A percentile compares a stretch with the other conserved stretches of the same genome.
phyloP scores from a whole-genome alignment of 1,140 invertebrate genomes.

The Saccostrea cuccullata region DNA sequence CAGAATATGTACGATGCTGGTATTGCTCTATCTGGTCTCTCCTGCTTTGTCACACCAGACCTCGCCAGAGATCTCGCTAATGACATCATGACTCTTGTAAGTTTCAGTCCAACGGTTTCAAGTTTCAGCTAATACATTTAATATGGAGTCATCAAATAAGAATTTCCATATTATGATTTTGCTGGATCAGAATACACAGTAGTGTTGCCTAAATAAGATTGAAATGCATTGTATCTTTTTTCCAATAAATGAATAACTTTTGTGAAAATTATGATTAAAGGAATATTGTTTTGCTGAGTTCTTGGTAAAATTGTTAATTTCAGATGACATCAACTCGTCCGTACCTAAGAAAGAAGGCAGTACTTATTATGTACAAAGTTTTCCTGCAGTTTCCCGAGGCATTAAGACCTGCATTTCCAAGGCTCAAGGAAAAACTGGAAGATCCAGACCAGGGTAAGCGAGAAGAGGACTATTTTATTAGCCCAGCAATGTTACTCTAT shows the following conservation, averaged over 20 bases:
- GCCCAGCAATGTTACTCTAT: too few relatives aligned
- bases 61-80: slow-evolving; percentile 97
- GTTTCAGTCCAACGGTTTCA: slow-evolving; percentile 55
- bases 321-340: slow-evolving; percentile 97
- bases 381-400: slow-evolving; percentile 99
- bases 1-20: slow-evolving; percentile 99
- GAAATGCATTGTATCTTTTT: too few relatives aligned
- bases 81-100: slow-evolving; percentile 98
- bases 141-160: not conserved
- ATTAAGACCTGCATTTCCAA: slow-evolving; percentile 95
- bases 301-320: slow-evolving; percentile 41
- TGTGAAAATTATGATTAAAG: too few relatives aligned
- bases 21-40: slow-evolving; percentile 94
- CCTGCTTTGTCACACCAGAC: slow-evolving; percentile 98
- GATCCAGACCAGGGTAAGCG: slow-evolving; percentile 96
- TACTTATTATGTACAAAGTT: slow-evolving; percentile 99
- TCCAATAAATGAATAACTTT: too few relatives aligned
- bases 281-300: not conserved
- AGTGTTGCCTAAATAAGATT: too few relatives aligned
- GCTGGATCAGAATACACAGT: too few relatives aligned
- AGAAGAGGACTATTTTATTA: not conserved
- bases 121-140: not conserved
- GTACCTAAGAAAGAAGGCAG: slow-evolving; percentile 98
- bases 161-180: too few relatives aligned
- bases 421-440: slow-evolving; percentile 99